Evolutionary conservation across 2,888 invertebrate species (phyloP).

Genomic region (Eupithecia dodoneata): DNA sequence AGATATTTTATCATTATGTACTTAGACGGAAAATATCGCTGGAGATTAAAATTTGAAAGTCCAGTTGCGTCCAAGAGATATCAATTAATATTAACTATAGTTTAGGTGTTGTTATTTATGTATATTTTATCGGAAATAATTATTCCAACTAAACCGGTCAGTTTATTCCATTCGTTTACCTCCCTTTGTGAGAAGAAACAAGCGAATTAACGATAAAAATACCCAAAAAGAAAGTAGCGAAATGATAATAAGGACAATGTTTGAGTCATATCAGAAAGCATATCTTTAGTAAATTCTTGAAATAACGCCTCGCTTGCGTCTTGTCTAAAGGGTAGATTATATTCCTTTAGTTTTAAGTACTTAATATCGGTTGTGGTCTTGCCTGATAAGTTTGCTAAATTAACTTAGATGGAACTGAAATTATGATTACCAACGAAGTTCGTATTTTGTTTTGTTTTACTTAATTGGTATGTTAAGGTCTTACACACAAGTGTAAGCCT

Average conservation of each 20-base stretch:
- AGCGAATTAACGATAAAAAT: not conserved
- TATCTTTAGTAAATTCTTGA: not conserved
- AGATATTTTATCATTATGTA: constrained; percentile 47
- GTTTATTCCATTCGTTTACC: constrained; percentile 65
- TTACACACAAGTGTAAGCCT: constrained; percentile 8
- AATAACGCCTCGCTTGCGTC: constrained; percentile 13
- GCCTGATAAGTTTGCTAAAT: constrained; percentile 84
- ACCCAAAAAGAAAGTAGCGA: not conserved
- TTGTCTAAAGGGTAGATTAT: constrained; percentile 57
- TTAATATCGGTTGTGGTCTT: constrained; percentile 86
- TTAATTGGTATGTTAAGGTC: constrained; percentile 61
- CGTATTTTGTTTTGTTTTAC: constrained; percentile 69
- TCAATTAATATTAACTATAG: constrained; percentile 40
- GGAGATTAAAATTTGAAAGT: constrained; percentile 33
- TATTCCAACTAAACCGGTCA: constrained; percentile 58
- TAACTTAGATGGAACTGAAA: constrained; percentile 80
- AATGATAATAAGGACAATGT: not conserved
- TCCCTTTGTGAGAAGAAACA: constrained; percentile 18
- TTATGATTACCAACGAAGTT: constrained; percentile 83
- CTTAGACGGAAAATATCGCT: constrained; percentile 44
- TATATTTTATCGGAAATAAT: constrained; percentile 50
- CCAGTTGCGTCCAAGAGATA: constrained; percentile 36
- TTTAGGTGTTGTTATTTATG: constrained; percentile 56
- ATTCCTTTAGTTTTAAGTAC: constrained; percentile 84
- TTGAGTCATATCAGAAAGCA: not conserved